Evolutionary conservation across 2,797 vertebrate genomes (phyloP), one percentile per base, ranked within the genome.

Genomic region (Petrocephalus sullivani): DNA sequence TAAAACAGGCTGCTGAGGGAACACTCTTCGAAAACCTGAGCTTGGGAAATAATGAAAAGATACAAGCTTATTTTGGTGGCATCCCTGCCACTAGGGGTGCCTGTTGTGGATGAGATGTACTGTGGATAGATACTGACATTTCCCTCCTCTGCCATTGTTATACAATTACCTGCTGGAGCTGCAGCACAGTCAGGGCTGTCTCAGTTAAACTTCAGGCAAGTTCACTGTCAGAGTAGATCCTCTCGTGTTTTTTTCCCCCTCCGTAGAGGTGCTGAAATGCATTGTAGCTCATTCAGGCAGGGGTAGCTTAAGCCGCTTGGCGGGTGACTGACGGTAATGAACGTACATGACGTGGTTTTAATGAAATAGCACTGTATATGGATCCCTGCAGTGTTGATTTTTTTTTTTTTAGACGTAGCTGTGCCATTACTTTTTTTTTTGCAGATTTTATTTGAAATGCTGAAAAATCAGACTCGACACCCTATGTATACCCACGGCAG

Each of bases 281-380:
- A 89, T 75, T 92, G 92, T 93, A 93, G 93, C 93, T 92, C 88
- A 91, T 87, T 75, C 88, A 92, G 94, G 93, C 93, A 92, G 93
- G 93, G 92, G 19, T 54, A 88, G 86, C 91, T 88, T 91, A 88
- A 92, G 89, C 85, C n/a, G 33, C 16, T 14, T 89, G 90, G 90
- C 75, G 12, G 86, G 46, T 89, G 81, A 81, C 83, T 23, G 86
- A 60, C 3, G 19, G 71, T 37, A 88, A 28, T 57, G 56, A 75
- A 41, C 6, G 46, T 88, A 75, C 84, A 19, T 28, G 78, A 87
- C 84, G 89, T 90, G 67, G 33, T 89, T 83, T 91, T 23, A 12
- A 87, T 87, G 8, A 21, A 89, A 60, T 83, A 89, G 75, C 75
- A 81, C 41, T 46, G 75, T 81, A 81, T 41, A 81, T 49, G 16